These are phyloP conservation scores for Trichopoda pennipes DNA, from an alignment of 2,888 invertebrate genomes.

Conservation along the genomic window DNA sequence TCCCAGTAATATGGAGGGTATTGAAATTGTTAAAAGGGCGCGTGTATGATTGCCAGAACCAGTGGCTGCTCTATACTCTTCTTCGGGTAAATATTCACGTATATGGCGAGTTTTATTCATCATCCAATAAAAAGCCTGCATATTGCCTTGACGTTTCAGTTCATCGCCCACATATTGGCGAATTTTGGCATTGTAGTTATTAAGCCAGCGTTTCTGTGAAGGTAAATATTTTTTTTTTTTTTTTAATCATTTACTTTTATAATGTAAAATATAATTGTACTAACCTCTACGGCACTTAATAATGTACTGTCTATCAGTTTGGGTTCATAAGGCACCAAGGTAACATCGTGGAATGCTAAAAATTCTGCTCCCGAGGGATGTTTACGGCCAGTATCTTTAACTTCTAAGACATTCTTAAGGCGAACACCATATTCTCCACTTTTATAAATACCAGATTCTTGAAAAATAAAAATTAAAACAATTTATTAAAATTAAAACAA, in stretches of 20 bases:
- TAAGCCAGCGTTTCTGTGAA: slow-evolving; percentile 88
- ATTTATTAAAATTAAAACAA: not conserved
- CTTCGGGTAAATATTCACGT: slow-evolving; percentile 82
- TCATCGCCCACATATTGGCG: slow-evolving; percentile 88
- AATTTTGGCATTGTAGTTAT: slow-evolving; percentile 88
- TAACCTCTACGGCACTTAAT: slow-evolving; percentile 90
- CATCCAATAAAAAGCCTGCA: slow-evolving; percentile 91
- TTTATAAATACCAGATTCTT: slow-evolving; percentile 95
- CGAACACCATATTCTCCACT: slow-evolving; percentile 91
- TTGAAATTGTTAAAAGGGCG: slow-evolving; percentile 63
- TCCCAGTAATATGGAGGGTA: slow-evolving; percentile 66
- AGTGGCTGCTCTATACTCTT: slow-evolving; percentile 78
- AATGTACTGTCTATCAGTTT: slow-evolving; percentile 90
- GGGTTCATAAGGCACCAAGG: slow-evolving; percentile 92
- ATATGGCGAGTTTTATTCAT: slow-evolving; percentile 89
- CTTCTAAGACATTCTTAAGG: slow-evolving; percentile 92
- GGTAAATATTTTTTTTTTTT: not conserved
- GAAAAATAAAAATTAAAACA: slow-evolving; percentile 50
- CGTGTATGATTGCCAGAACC: slow-evolving; percentile 68
- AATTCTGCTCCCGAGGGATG: slow-evolving; percentile 83
- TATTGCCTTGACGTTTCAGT: slow-evolving; percentile 86
- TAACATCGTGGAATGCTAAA: slow-evolving; percentile 89
- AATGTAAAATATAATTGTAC: not conserved
- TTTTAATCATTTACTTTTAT: slow-evolving; percentile 2
- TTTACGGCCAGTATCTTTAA: slow-evolving; percentile 82